A percentile compares a stretch with the other conserved stretches of the same genome.
Evolutionary conservation across 2,888 invertebrate genomes (phyloP).

Genomic region (Conistra vaccinii): DNA sequence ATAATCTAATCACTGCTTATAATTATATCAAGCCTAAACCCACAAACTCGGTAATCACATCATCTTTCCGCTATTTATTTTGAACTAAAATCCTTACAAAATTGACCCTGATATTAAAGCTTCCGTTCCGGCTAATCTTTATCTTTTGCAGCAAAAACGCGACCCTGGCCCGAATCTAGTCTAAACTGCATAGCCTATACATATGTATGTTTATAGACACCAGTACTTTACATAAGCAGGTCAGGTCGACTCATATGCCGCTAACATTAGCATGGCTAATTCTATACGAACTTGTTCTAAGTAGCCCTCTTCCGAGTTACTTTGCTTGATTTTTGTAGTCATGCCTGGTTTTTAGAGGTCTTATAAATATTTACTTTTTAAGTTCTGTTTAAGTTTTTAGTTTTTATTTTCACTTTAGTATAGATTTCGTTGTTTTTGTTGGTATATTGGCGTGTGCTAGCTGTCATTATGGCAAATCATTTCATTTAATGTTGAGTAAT

Average conservation of each 20-base stretch:
- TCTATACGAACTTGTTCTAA: slow-evolving; percentile 24
- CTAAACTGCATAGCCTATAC: slow-evolving; percentile 2
- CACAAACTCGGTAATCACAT: too few relatives aligned
- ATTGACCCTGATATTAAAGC: not conserved
- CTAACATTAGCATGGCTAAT: slow-evolving; percentile 51
- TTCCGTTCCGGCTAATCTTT: slow-evolving; percentile 19
- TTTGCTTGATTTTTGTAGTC: slow-evolving; percentile 11
- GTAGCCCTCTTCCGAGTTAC: not conserved
- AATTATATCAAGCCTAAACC: too few relatives aligned
- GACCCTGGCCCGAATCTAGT: slow-evolving; percentile 41
- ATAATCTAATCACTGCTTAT: too few relatives aligned
- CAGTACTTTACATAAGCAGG: slow-evolving; percentile 47
- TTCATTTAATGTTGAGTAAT: too few relatives aligned
- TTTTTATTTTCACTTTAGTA: too few relatives aligned
- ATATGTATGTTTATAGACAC: slow-evolving; percentile 1
- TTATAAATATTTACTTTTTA: not conserved
- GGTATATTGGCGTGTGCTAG: too few relatives aligned
- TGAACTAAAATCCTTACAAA: not conserved
- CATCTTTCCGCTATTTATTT: not conserved
- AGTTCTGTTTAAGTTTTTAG: too few relatives aligned
- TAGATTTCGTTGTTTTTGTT: too few relatives aligned
- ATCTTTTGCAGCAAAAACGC: slow-evolving; percentile 25
- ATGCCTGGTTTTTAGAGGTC: slow-evolving; percentile 5
- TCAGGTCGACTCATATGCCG: slow-evolving; percentile 47
- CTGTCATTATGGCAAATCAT: too few relatives aligned